Percentiles rank a stretch among this genome's conserved stretches.
These are phyloP conservation scores for Julus scandinavius DNA, from an alignment of 2,888 invertebrate species.

Conservation along the genomic window DNA sequence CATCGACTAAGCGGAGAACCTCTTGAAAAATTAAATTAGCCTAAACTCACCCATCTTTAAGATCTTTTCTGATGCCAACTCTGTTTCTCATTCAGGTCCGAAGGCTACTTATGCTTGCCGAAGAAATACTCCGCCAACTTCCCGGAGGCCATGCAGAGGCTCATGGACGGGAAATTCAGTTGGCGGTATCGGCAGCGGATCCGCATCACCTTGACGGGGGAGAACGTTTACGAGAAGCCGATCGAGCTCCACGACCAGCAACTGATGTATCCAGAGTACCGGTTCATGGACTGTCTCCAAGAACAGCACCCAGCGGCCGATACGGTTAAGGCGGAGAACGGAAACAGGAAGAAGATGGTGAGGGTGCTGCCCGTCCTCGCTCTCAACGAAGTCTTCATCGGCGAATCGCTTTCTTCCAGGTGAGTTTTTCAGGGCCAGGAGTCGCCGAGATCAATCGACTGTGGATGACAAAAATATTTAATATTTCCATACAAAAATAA, in stretches of 20 bases:
- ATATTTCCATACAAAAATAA: no score
- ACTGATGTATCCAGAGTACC: conserved; percentile 69
- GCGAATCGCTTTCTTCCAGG: conserved; percentile 91
- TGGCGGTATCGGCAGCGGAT: conserved; percentile 92
- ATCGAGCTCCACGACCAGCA: conserved; percentile 79
- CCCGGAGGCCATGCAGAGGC: conserved; percentile 78
- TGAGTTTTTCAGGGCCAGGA: conserved; percentile 58
- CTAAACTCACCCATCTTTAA: no score
- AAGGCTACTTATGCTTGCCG: conserved; percentile 91
- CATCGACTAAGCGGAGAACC: no score
- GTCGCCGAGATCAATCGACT: no score
- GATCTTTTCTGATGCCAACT: background rate
- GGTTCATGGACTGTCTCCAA: conserved; percentile 66
- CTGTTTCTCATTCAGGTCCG: conserved; percentile 74
- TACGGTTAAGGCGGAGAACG: conserved; percentile 56
- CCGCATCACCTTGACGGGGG: conserved; percentile 83
- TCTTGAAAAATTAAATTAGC: background rate
- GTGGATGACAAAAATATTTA: background rate
- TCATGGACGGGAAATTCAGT: conserved; percentile 72
- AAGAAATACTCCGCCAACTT: conserved; percentile 84
- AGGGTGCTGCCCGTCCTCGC: conserved; percentile 87
- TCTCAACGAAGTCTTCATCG: conserved; percentile 98
- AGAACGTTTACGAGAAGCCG: conserved; percentile 73
- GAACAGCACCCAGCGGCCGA: conserved; percentile 61
- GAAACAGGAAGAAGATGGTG: conserved; percentile 60